Base-by-base conservation (phyloP, 1,140 invertebrate genomes). In the Elysia chlorotica region DNA sequence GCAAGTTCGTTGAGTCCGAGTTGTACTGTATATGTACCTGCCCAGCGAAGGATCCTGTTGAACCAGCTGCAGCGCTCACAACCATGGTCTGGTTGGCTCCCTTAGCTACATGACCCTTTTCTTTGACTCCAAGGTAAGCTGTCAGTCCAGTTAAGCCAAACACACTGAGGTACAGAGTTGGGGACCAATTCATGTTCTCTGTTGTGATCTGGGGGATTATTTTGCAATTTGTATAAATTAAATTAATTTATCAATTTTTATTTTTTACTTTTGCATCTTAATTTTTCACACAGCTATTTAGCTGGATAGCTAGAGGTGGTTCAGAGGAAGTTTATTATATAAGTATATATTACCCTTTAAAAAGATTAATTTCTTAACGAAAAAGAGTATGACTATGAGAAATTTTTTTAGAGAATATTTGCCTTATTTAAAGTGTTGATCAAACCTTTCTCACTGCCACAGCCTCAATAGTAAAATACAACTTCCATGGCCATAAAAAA, bases 11-110 rank as follows among this genome's bases (percentile, higher is more conserved):
- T n/a, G n/a, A n/a, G n/a, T n/a, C n/a, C n/a, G n/a, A n/a, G n/a
- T n/a, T n/a, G n/a, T n/a, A n/a, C n/a, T n/a, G n/a, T n/a, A n/a
- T n/a, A n/a, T n/a, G 37, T 14, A 85, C 82, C 80, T 87, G 86
- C 65, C 85, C 85, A 59, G 86, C 85, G 1, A 86, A n/a, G 14
- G 81, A 82, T 10, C 85, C 85, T 71, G 79, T 82, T 2, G 84
- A 76, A n/a, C 85, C 85, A 56, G 85, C 85, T 35, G 85, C 85
- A 41, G 79, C 84, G 77, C 81, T 84, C 21, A 87, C 77, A 35
- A 87, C 84, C 21, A 82, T 73, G 19, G 84, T 85, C 69, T 85
- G 82, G 74, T 83, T 81, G 57, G 69, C 74, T 53, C 70, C 81
- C 33, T 61, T 65, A 0, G 70, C 79, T 37, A 86, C 62, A 74